Evolutionary conservation across 2,888 invertebrate species (phyloP).

Genomic region (Drosophila koepferae): DNA sequence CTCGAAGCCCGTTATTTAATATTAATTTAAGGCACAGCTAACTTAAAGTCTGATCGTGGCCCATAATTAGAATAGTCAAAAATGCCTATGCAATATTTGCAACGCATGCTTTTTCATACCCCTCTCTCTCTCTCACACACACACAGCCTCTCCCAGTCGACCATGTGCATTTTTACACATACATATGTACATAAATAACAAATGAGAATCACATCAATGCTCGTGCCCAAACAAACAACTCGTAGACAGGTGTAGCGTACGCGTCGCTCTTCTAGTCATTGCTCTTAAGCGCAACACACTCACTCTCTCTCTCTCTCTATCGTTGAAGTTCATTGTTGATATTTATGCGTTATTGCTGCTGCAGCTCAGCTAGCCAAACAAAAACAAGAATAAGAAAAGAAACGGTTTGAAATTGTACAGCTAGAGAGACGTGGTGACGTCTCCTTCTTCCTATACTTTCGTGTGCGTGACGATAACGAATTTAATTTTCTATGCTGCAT

Average conservation of each 20-base stretch:
- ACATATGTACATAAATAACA: conserved; percentile 34
- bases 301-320: conserved; percentile 26
- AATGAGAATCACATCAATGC: conserved; percentile 21
- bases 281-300: conserved; percentile 44
- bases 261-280: conserved; percentile 40
- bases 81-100: background rate
- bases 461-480: conserved; percentile 37
- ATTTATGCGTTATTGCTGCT: conserved; percentile 25
- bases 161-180: conserved; percentile 33
- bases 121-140: background rate
- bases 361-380: conserved; percentile 20
- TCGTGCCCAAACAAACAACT: conserved; percentile 24
- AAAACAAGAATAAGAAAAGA: background rate
- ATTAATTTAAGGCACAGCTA: background rate
- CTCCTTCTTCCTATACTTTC: background rate
- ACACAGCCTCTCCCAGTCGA: no score
- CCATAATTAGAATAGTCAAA: conserved; percentile 19
- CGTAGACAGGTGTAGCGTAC: conserved; percentile 22
- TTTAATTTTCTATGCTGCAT: conserved; percentile 37
- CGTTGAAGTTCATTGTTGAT: conserved; percentile 42
- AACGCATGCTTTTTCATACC: background rate
- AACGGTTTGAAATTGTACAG: conserved; percentile 19
- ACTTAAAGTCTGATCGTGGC: conserved; percentile 15
- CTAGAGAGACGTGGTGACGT: background rate
- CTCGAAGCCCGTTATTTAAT: conserved; percentile 15